phyloP scores from a whole-genome alignment of 2,888 invertebrate species.

The Dynastes grantii region DNA sequence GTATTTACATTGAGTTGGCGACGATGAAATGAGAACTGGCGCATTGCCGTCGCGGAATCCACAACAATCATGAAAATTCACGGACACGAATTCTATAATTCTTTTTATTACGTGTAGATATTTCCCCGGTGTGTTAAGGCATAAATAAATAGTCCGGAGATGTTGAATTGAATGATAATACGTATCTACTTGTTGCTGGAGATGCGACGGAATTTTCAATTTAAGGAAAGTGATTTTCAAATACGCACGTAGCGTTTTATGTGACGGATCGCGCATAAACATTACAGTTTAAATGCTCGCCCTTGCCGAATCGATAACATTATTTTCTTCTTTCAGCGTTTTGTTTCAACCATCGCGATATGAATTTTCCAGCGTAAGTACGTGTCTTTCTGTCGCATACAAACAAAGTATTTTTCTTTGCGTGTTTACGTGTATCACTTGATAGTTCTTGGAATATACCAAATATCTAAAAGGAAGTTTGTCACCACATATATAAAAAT shows the following conservation, averaged over 20 bases:
- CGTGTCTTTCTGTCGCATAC: too few relatives aligned
- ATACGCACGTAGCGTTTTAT: conserved; percentile 42
- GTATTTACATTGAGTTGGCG: neutral
- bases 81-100: conserved; percentile 51
- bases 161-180: conserved; percentile 50
- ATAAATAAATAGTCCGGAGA: conserved; percentile 50
- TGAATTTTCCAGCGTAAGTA: neutral
- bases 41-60: conserved; percentile 21
- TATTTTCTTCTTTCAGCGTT: neutral
- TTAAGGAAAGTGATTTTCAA: conserved; percentile 47
- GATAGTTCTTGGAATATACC: too few relatives aligned
- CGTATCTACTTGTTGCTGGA: conserved; percentile 44
- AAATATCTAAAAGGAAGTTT: too few relatives aligned
- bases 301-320: conserved; percentile 6
- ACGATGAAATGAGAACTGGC: neutral
- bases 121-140: conserved; percentile 50
- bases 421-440: too few relatives aligned
- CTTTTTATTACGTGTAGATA: conserved; percentile 50
- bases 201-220: conserved; percentile 43
- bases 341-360: neutral
- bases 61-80: conserved; percentile 52
- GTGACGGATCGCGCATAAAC: conserved; percentile 41
- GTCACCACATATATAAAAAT: too few relatives aligned
- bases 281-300: conserved; percentile 30
- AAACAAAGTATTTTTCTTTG: too few relatives aligned